Percentiles rank a stretch among this genome's conserved stretches.
These are phyloP conservation scores for Theropithecus gelada DNA, from an alignment of 2,113 vertebrate genomes.

Conservation along the genomic window DNA sequence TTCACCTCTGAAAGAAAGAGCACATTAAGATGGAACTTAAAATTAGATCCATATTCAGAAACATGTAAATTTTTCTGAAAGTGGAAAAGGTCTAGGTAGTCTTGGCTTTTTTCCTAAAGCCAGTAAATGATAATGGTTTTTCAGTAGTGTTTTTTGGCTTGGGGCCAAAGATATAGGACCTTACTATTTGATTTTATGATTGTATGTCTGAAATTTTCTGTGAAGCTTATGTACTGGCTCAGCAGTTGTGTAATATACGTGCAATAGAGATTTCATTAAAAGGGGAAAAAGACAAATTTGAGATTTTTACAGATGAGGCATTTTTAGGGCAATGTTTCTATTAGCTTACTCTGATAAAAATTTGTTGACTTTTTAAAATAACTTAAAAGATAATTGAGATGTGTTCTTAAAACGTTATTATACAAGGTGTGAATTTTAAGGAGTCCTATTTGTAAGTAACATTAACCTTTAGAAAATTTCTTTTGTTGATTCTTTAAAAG, in stretches of 20 bases:
- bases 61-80: slow-evolving; percentile 29
- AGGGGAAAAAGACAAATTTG: neutral
- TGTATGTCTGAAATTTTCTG: neutral
- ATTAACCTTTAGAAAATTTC: slow-evolving; percentile 1
- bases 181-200: neutral
- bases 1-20: slow-evolving; percentile 30
- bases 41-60: neutral
- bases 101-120: slow-evolving; percentile 31
- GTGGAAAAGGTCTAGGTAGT: neutral
- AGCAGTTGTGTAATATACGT: neutral
- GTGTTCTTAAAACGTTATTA: slow-evolving; percentile 4
- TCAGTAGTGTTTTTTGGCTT: neutral
- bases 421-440: slow-evolving; percentile 38
- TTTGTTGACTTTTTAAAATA: slow-evolving; percentile 45
- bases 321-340: slow-evolving; percentile 8
- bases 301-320: neutral
- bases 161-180: neutral
- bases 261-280: slow-evolving; percentile 32
- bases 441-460: slow-evolving; percentile 8
- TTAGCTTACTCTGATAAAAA: slow-evolving; percentile 11
- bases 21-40: neutral
- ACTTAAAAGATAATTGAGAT: slow-evolving; percentile 17
- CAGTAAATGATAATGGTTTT: neutral
- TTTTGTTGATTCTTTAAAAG: slow-evolving; percentile 42
- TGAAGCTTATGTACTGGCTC: neutral